phyloP scores from a whole-genome alignment of 2,113 vertebrate genomes.

The Equus quagga region DNA sequence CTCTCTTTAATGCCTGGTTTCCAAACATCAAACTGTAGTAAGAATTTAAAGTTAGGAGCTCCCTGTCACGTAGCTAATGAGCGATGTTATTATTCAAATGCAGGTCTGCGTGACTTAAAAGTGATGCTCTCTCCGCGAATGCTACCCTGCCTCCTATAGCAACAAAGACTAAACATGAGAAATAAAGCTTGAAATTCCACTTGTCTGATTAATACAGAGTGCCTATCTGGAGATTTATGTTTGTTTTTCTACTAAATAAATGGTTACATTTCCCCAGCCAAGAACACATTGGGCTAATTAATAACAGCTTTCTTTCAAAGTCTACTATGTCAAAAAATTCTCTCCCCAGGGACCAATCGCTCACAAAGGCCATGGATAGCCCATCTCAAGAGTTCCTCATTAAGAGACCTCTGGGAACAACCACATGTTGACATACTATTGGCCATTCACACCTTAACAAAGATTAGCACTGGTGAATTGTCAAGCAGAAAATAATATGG shows the following conservation, averaged over 20 bases:
- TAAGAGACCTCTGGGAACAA: neutral
- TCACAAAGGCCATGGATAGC: slow-evolving; percentile 57
- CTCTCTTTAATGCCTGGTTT: slow-evolving; percentile 39
- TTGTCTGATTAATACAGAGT: slow-evolving; percentile 80
- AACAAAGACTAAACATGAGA: slow-evolving; percentile 75
- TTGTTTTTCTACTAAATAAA: slow-evolving; percentile 83
- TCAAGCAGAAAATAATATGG: neutral
- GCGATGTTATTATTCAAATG: slow-evolving; percentile 50
- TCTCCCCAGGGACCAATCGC: slow-evolving; percentile 59
- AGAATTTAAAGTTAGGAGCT: slow-evolving; percentile 65
- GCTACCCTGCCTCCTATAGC: slow-evolving; percentile 29
- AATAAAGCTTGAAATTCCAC: slow-evolving; percentile 78
- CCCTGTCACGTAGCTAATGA: slow-evolving; percentile 44
- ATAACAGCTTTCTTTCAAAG: slow-evolving; percentile 82
- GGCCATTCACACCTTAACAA: slow-evolving; percentile 26
- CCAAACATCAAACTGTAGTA: slow-evolving; percentile 48
- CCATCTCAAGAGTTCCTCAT: slow-evolving; percentile 76
- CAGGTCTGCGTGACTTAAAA: slow-evolving; percentile 40
- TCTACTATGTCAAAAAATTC: slow-evolving; percentile 68
- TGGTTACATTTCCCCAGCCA: slow-evolving; percentile 80
- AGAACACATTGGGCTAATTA: slow-evolving; percentile 81
- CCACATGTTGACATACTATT: neutral
- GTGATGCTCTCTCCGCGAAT: slow-evolving; percentile 25
- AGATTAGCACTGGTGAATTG: neutral
- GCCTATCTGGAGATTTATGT: slow-evolving; percentile 81